A percentile compares a stretch with the other conserved stretches of the same genome.
These are phyloP conservation scores for Dicerorhinus sumatrensis DNA, from an alignment of 2,113 vertebrate species.

Conservation along the genomic window DNA sequence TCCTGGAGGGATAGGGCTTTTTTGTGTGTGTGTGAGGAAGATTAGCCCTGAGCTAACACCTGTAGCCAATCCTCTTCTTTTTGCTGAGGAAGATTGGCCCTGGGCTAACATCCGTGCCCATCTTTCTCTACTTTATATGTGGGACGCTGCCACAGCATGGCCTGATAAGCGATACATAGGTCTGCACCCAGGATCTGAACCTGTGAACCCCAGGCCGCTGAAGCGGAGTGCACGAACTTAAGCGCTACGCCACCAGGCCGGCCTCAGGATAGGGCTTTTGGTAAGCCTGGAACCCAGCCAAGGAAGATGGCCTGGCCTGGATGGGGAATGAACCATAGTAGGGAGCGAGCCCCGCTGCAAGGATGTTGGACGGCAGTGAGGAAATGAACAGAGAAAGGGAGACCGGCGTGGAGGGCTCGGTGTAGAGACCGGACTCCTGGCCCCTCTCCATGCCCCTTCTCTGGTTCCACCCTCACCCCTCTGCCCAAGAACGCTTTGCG, in stretches of 20 bases:
- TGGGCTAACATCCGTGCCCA: too few relatives aligned
- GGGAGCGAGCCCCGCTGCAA: background rate
- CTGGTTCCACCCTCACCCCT: background rate
- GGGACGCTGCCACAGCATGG: too few relatives aligned
- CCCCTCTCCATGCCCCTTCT: background rate
- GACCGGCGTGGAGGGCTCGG: fast-evolving
- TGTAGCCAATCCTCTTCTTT: too few relatives aligned
- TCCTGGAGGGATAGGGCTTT: background rate
- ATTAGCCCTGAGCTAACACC: too few relatives aligned
- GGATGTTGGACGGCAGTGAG: background rate
- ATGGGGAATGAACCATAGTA: fast-evolving
- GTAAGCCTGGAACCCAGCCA: background rate
- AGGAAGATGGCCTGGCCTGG: background rate
- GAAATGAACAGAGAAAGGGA: background rate
- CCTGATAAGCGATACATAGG: too few relatives aligned
- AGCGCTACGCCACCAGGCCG: too few relatives aligned
- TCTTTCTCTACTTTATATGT: too few relatives aligned
- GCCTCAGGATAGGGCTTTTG: background rate
- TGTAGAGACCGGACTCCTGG: background rate
- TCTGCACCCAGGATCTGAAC: too few relatives aligned
- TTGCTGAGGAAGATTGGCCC: too few relatives aligned
- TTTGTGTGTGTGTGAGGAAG: too few relatives aligned
- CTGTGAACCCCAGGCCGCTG: too few relatives aligned
- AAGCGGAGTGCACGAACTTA: too few relatives aligned
- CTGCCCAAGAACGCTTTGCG: background rate